These are phyloP conservation scores for Diplodus sargus DNA, from an alignment of 2,797 vertebrate genomes.

Conservation along the genomic window DNA sequence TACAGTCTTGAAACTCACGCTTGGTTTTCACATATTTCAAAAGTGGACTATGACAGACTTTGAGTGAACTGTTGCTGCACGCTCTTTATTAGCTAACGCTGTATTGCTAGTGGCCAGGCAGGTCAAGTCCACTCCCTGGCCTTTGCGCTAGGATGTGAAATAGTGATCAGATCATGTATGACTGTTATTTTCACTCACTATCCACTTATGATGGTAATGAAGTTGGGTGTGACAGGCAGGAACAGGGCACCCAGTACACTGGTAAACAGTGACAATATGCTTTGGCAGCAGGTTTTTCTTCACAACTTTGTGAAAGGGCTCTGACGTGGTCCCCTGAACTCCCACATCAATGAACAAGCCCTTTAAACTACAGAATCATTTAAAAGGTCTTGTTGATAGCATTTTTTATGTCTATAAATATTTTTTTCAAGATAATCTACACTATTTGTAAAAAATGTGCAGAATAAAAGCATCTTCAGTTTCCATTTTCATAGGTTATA, in stretches of 20 bases:
- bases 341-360: slow-evolving; percentile 34
- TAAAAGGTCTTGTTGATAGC: not conserved
- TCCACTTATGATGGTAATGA: slow-evolving; percentile 51
- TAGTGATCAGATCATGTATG: slow-evolving; percentile 69
- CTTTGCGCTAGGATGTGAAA: slow-evolving; percentile 70
- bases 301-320: slow-evolving; percentile 32
- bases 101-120: slow-evolving; percentile 69
- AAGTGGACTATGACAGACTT: slow-evolving; percentile 80
- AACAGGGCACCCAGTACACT: slow-evolving; percentile 49
- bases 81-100: slow-evolving; percentile 80
- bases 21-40: slow-evolving; percentile 80
- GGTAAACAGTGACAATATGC: slow-evolving; percentile 58
- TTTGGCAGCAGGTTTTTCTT: slow-evolving; percentile 48
- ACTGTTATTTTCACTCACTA: slow-evolving; percentile 64
- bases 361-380: slow-evolving; percentile 9
- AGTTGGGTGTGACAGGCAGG: slow-evolving; percentile 58
- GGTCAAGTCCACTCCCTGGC: slow-evolving; percentile 72
- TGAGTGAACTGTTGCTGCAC: slow-evolving; percentile 60
- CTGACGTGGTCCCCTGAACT: slow-evolving; percentile 7
- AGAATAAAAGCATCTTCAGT: too few species aligned
- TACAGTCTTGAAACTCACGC: slow-evolving; percentile 78
- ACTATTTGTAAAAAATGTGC: too few species aligned
- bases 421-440: too few species aligned
- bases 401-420: not conserved
- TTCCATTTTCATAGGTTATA: too few species aligned